Conservation (phyloP, 2,888 invertebrate genomes). For the Meandrusa payeni region DNA sequence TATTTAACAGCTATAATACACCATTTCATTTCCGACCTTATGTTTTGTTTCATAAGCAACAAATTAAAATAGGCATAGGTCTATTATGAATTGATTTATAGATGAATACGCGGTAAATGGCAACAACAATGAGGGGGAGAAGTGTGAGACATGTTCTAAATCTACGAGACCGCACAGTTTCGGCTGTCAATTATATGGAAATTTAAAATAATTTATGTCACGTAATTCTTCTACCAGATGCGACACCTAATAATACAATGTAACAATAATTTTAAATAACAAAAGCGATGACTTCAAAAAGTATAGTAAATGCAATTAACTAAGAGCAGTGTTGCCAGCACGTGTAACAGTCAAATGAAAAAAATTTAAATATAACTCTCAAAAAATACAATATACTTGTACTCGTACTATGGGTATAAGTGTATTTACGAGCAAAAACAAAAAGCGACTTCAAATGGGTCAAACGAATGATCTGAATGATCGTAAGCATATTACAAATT, state of each 20-base stretch:
- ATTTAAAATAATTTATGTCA: conserved; percentile 14
- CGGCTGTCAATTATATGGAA: conserved; percentile 15
- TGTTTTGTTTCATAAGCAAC: conserved; percentile 21
- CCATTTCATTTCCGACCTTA: conserved; percentile 27
- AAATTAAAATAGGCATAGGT: conserved; percentile 34
- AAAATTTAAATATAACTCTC: too few species aligned
- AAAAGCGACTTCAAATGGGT: too few species aligned
- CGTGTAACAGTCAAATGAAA: too few species aligned
- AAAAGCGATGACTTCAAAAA: too few species aligned
- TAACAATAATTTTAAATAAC: background rate
- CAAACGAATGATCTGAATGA: too few species aligned
- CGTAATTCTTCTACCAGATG: conserved; percentile 1
- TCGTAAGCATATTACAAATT: too few species aligned
- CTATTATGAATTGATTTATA: conserved; percentile 33
- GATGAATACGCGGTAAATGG: conserved; percentile 35
- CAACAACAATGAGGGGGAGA: conserved; percentile 50
- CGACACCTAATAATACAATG: background rate
- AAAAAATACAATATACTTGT: too few species aligned
- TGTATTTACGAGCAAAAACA: too few species aligned
- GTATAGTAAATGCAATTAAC: too few species aligned
- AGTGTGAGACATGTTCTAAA: conserved; percentile 51
- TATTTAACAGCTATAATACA: conserved; percentile 11
- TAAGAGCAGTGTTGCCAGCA: too few species aligned
- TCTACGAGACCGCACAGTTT: conserved; percentile 34
- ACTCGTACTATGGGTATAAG: too few species aligned